Evolutionary conservation across 2,113 vertebrate species (phyloP), one percentile per base, ranked within the genome.

Genomic region (Heterocephalus glaber): DNA sequence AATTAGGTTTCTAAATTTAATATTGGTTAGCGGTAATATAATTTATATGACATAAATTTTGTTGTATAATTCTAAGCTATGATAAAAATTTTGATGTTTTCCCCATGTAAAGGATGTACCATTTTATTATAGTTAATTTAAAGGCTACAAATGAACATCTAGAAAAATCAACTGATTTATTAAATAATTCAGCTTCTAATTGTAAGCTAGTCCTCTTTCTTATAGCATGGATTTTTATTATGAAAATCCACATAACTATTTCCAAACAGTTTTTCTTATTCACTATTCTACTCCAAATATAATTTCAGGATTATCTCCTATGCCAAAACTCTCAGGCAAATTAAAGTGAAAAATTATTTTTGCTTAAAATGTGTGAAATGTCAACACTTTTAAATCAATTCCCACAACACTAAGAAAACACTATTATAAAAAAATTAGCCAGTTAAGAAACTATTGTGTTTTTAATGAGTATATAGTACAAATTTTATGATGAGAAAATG

Each of bases 291-390:
- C 81, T 94, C 44, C 83, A 96, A 96, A 83, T 92, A 33, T 70
- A 93, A 89, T 91, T 96, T 91, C 44, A 70, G 35, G 63, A 65
- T 93, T 61, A 89, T 74, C 63, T 95, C 60, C 91, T 90, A 89
- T 38, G 44, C 66, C 82, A 70, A 94, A 94, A 90, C 30, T 92
- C 10, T 92, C 20, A 86, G 44, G 44, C 8, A 95, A 95, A 96
- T 94, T 93, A 90, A 95, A 97, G 30, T 92, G 14, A 60, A 80
- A 95, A 97, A 38, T 94, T 92, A 90, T 86, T 95, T 95, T 94
- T 95, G 54, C 24, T 54, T 85, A 56, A 76, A 88, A 68, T 60
- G 54, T 81, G 65, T 68, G 58, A 97, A 94, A 60, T 88, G 24
- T 68, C 49, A 79, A 4, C 74, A 92, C 24, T 95, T 96, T 96